These are phyloP conservation scores for Chaetorhynchus papuensis DNA, from an alignment of 2,113 vertebrate species.

Conservation along the genomic window DNA sequence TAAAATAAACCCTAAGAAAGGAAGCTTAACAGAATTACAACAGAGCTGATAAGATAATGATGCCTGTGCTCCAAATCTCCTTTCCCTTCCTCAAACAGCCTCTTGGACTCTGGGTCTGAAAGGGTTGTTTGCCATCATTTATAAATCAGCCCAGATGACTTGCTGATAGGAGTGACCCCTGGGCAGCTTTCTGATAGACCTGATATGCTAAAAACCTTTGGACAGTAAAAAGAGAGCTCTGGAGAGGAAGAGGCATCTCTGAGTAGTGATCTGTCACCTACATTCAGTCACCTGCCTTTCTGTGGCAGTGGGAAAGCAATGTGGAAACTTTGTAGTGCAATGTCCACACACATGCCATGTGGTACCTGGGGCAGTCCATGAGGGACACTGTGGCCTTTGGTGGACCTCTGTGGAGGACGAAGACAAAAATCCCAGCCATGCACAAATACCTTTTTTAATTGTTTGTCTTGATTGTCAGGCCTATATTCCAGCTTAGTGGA, in stretches of 20 bases:
- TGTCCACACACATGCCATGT: not conserved
- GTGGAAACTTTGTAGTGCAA: not conserved
- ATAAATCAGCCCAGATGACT: not conserved
- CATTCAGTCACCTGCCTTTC: not conserved
- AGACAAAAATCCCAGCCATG: not conserved
- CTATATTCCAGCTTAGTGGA: not conserved
- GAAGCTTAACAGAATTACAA: not conserved
- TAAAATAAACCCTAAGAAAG: not conserved
- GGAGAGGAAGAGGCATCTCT: not conserved
- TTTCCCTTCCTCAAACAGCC: not conserved
- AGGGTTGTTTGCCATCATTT: not conserved
- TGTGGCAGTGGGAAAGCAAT: not conserved
- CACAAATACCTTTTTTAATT: not conserved
- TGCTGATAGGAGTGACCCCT: not conserved
- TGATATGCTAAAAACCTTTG: not conserved
- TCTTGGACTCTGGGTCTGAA: not conserved
- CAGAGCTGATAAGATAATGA: slow-evolving; percentile 3
- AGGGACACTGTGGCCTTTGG: not conserved
- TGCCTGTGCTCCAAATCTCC: not conserved
- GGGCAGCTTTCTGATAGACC: not conserved
- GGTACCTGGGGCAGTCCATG: not conserved
- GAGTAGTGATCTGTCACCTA: not conserved
- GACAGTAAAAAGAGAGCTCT: not conserved
- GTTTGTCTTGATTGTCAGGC: not conserved
- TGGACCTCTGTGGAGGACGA: not conserved